Percentiles rank a stretch among this genome's conserved stretches.
These are phyloP conservation scores for Magallana angulata DNA, from an alignment of 1,140 invertebrate genomes.

Conservation along the genomic window DNA sequence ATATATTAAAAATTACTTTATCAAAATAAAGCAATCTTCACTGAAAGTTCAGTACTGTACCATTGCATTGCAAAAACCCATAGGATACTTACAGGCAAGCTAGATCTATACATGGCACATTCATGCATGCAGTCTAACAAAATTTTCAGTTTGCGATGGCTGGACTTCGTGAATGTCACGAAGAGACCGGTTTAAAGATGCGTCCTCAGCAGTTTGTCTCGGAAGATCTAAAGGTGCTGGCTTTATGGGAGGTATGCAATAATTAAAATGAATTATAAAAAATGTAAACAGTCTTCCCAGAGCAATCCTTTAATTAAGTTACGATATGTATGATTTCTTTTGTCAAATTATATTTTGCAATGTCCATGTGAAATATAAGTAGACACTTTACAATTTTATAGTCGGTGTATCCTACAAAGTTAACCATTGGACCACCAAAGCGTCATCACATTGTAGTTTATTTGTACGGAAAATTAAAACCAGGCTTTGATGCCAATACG, in stretches of 20 bases:
- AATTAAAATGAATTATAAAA: neutral
- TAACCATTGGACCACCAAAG: conserved; percentile 71
- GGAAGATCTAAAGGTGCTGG: conserved; percentile 62
- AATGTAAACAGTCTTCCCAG: too few relatives aligned
- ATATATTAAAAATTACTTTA: too few relatives aligned
- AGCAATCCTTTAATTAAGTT: too few relatives aligned
- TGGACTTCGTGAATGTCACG: conserved; percentile 74
- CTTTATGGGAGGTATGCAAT: conserved; percentile 75
- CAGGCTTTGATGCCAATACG: conserved; percentile 54
- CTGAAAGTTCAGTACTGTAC: too few relatives aligned
- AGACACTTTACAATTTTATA: neutral
- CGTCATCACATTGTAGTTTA: conserved; percentile 78
- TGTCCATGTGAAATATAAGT: neutral
- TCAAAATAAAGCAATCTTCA: too few relatives aligned
- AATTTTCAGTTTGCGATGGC: conserved; percentile 68
- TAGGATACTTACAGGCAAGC: too few relatives aligned
- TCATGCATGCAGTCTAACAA: too few relatives aligned
- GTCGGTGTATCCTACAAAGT: conserved; percentile 75
- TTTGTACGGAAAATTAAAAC: conserved; percentile 66
- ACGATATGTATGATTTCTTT: too few relatives aligned
- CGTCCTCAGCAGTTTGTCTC: conserved; percentile 56
- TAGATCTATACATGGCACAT: too few relatives aligned
- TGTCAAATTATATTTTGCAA: too few relatives aligned
- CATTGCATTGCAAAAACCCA: too few relatives aligned
- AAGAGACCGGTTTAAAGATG: conserved; percentile 75